These are phyloP conservation scores for Danionella cerebrum DNA, from an alignment of 2,113 vertebrate genomes.

Conservation along the genomic window DNA sequence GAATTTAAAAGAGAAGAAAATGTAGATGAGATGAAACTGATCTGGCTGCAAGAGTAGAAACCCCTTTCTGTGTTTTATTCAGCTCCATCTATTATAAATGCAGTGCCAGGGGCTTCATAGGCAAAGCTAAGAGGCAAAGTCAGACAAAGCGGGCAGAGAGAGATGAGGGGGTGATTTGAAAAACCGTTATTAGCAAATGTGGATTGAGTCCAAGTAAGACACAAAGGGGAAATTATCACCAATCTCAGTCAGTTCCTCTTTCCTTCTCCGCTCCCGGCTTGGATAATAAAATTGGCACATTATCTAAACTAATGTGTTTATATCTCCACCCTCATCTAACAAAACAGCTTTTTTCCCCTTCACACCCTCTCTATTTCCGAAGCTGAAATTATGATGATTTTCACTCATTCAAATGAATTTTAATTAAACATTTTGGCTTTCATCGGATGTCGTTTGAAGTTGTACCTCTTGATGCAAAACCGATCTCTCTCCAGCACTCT, in stretches of 20 bases:
- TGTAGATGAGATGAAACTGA: not conserved
- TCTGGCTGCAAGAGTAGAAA: not conserved
- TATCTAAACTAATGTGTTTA: constrained; percentile 43
- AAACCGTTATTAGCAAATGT: constrained; percentile 56
- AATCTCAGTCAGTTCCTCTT: constrained; percentile 33
- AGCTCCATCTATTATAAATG: constrained; percentile 59
- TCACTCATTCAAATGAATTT: constrained; percentile 58
- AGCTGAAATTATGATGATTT: constrained; percentile 50
- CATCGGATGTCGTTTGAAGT: constrained; percentile 65
- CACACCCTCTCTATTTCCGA: constrained; percentile 35
- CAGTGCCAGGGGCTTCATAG: constrained; percentile 50
- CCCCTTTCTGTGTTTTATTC: constrained; percentile 19
- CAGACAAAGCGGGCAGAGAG: constrained; percentile 49
- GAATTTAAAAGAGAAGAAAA: not conserved
- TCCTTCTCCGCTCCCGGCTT: constrained; percentile 21
- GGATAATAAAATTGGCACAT: constrained; percentile 45
- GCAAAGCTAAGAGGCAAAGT: constrained; percentile 57
- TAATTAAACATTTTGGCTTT: constrained; percentile 68
- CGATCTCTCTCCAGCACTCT: constrained; percentile 29
- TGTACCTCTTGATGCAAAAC: constrained; percentile 58
- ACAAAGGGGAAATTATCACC: constrained; percentile 36
- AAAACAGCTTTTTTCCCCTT: constrained; percentile 30
- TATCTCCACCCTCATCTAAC: constrained; percentile 40
- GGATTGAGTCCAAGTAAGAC: constrained; percentile 43
- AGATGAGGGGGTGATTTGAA: constrained; percentile 44